Percentiles rank a stretch among this genome's conserved stretches.
These are phyloP conservation scores for Entomyzon cyanotis DNA, from an alignment of 2,113 vertebrate species.

Conservation along the genomic window DNA sequence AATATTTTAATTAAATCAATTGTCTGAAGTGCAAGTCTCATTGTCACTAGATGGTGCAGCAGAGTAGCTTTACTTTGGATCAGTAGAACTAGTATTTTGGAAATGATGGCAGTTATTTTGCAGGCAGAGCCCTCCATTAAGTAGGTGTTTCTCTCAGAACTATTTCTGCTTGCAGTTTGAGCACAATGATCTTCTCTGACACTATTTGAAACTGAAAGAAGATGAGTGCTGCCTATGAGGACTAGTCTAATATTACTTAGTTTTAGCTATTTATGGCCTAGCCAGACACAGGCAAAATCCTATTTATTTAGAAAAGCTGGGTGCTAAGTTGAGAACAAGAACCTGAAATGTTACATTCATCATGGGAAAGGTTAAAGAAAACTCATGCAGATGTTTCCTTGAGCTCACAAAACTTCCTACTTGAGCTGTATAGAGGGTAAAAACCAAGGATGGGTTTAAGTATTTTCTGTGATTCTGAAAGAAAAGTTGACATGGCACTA, in stretches of 20 bases:
- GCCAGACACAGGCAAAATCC: neutral
- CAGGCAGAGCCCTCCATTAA: neutral
- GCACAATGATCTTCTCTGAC: neutral
- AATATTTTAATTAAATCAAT: conserved; percentile 13
- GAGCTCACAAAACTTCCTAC: neutral
- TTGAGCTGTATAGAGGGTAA: neutral
- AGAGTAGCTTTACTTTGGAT: conserved; percentile 55
- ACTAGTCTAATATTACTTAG: neutral
- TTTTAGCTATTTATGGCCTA: neutral
- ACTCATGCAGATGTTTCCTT: neutral
- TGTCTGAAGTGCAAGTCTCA: conserved; percentile 9
- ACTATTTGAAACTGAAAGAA: neutral
- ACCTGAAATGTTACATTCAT: neutral
- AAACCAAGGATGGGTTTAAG: neutral
- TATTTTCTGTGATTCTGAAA: neutral
- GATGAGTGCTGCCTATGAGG: neutral
- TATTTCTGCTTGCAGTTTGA: neutral
- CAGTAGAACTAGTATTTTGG: conserved; percentile 13
- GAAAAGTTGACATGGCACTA: neutral
- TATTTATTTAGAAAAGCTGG: neutral
- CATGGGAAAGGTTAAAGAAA: neutral
- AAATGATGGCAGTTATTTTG: neutral
- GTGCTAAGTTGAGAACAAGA: neutral
- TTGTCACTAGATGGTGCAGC: conserved; percentile 66
- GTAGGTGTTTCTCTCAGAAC: neutral